These are phyloP conservation scores for Camelus dromedarius DNA, from an alignment of 2,113 vertebrate species.

Conservation along the genomic window DNA sequence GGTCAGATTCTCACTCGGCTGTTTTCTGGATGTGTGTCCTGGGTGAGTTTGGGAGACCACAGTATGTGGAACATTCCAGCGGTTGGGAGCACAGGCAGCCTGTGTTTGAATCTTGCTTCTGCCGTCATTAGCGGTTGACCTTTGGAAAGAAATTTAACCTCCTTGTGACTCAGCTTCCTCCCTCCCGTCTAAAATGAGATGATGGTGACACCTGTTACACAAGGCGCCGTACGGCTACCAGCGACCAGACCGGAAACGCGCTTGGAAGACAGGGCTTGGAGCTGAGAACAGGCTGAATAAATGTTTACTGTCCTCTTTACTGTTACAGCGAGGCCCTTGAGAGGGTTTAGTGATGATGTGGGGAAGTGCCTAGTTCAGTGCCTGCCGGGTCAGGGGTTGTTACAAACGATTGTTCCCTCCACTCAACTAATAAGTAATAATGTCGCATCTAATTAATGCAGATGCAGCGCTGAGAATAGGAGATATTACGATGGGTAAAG, in stretches of 20 bases:
- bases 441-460: background rate
- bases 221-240: fast-evolving
- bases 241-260: fast-evolving
- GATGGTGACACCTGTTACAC: fast-evolving
- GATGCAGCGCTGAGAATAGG: fast-evolving
- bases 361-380: fast-evolving
- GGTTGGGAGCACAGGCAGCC: background rate
- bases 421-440: background rate
- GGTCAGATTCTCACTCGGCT: fast-evolving
- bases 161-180: background rate
- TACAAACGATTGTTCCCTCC: background rate
- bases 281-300: fast-evolving
- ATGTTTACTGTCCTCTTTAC: fast-evolving
- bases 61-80: fast-evolving
- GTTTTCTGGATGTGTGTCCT: background rate
- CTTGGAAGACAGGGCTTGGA: too few relatives aligned
- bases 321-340: background rate
- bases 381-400: background rate
- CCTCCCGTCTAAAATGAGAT: fast-evolving
- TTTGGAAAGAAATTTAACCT: background rate
- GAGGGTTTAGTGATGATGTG: fast-evolving
- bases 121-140: background rate
- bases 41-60: background rate
- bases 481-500: fast-evolving
- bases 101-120: background rate